Base-by-base conservation (phyloP, 2,888 invertebrate genomes). In the Trimorus sp. region DNA sequence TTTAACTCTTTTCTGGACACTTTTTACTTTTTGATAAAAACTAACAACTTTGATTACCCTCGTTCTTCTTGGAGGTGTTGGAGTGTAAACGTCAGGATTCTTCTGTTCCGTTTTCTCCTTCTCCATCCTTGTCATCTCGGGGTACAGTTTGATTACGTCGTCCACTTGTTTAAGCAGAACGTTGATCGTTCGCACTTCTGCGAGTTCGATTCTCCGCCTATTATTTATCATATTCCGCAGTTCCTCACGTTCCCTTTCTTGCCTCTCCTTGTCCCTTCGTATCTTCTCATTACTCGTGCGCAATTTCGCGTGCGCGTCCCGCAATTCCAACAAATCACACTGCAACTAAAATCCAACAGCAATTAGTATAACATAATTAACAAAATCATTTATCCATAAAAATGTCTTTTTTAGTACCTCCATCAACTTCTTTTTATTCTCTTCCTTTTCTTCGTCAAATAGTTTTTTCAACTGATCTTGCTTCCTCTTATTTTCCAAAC, bases 281-380 rank as follows among this genome's bases (percentile, higher is more conserved):
- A 98, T 93, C 89, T 98, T 97, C 89, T 98, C 98, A 90, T 97
- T 98, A 38, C 97, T 97, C 5, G 97, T 97, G 74, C 98, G 93
- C 83, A 98, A 92, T 91, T 98, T 98, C 1, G 98, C 97, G 91
- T 98, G 98, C 16, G 97, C 97, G 91, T 98, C 98, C 37, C 98
- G 94, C 66, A 98, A 91, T 92, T 98, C 98, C 68, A 98, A 91
- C 58, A 98, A 92, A 92, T 98, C 98, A 89, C 96, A 97, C 91
- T 98, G 98, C 59, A 98, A 90, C 92, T 98, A 37, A 58, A 79
- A 54, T 62, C n/a, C 7, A 48, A 12, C 11, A 48, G 14, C n/a
- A 1, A 7, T 11, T 7, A 40, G 40, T 40, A 9, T 40, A 7
- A 40, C 11, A 12, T n/a, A 48, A 48, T 48, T n/a, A 48, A 48